Base-by-base conservation (phyloP, 2,888 invertebrate genomes). In the Miltochrista miniata region DNA sequence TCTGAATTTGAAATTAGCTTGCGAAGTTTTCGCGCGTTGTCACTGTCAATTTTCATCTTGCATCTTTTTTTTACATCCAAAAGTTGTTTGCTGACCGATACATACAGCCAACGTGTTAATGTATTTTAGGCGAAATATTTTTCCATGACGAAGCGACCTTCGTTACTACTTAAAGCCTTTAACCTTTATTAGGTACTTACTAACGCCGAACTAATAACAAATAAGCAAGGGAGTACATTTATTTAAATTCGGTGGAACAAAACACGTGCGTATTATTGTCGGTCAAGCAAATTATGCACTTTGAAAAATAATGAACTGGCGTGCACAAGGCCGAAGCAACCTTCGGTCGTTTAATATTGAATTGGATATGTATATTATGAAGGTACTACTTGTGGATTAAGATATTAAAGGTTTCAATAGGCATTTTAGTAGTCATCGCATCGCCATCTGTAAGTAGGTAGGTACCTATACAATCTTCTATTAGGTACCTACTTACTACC, bases 1-100 rank as follows among this genome's bases (percentile, higher is more conserved):
- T 68, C 59, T 74, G 74, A 62, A 69, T n/a, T n/a, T n/a, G n/a
- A n/a, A n/a, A n/a, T 59, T 74, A 74, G 68, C 79, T 81, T 24
- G 18, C 3, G 72, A 71, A 64, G 62, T 77, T 83, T 81, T 79
- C 73, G 76, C 76, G 77, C 75, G 74, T 70, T 76, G 72, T 74
- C 76, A 72, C 59, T 73, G n/a, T n/a, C n/a, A 24, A 2, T 24
- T 76, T 76, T 65, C 73, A 71, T 71, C 68, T 68, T 70, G 70
- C 64, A 64, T 59, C 51, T 71, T 79, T 76, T 75, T 42, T 74
- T 77, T 70, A 76, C 78, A 74, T 60, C 54, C 68, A 48, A 59
- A 68, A 64, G 64, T 45, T 48, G 61, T 55, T 63, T 66, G 58
- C 47, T 66, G 60, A 54, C 53, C 37, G 59, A 59, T 70, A 58